phyloP scores from a whole-genome alignment of 2,113 vertebrate genomes.

The Oncorhynchus nerka region DNA sequence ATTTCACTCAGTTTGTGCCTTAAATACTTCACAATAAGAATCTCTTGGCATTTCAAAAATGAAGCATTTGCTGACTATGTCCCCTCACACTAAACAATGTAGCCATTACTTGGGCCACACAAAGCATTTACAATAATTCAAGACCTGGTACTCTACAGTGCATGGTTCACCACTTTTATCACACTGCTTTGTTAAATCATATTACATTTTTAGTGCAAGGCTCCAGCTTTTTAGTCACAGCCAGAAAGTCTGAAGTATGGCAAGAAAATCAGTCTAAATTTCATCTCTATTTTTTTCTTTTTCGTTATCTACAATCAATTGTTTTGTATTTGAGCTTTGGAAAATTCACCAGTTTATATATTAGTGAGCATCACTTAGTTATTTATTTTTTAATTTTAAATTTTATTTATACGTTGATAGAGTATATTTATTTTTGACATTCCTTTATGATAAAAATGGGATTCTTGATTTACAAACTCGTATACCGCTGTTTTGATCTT shows the following conservation, averaged over 20 bases:
- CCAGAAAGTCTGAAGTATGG: neutral
- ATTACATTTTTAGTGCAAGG: neutral
- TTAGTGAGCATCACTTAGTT: slow-evolving; percentile 55
- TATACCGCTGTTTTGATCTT: slow-evolving; percentile 33
- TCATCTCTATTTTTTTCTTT: slow-evolving; percentile 38
- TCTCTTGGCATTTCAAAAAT: neutral
- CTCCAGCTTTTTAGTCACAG: neutral
- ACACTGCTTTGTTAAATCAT: too few relatives aligned
- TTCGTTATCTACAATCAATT: neutral
- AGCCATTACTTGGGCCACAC: too few relatives aligned
- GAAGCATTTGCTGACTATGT: neutral
- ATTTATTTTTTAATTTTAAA: slow-evolving; percentile 67
- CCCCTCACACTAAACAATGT: too few relatives aligned
- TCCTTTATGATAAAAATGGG: slow-evolving; percentile 60
- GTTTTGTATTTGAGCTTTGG: slow-evolving; percentile 21
- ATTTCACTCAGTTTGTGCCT: neutral
- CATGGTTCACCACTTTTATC: too few relatives aligned
- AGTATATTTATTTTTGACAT: slow-evolving; percentile 72
- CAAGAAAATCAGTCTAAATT: slow-evolving; percentile 14
- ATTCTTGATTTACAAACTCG: slow-evolving; percentile 42
- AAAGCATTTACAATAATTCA: too few relatives aligned
- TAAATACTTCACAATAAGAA: neutral
- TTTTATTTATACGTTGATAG: slow-evolving; percentile 66
- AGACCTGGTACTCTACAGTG: too few relatives aligned
- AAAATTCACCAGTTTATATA: slow-evolving; percentile 42